Evolutionary conservation across 2,113 vertebrate species (phyloP).

Genomic region (Neolamprologus longior): DNA sequence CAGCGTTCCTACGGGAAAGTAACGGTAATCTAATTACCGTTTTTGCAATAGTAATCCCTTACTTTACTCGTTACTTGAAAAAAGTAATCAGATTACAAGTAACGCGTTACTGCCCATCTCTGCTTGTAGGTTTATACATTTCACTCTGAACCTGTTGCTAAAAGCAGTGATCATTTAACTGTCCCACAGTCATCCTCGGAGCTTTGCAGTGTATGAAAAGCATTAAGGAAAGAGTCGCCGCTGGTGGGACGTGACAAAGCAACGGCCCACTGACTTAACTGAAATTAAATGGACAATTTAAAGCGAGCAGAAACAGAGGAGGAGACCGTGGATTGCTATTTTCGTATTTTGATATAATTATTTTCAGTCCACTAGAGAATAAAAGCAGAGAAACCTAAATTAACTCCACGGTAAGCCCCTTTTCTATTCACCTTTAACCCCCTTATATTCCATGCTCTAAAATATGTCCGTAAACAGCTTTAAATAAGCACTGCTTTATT

Average conservation of each 20-base stretch:
- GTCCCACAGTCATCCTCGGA: not conserved
- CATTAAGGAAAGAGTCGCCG: not conserved
- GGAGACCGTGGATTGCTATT: not conserved
- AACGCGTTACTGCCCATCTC: too few species aligned
- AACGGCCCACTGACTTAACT: not conserved
- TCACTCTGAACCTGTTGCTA: not conserved
- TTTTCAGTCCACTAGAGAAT: not conserved
- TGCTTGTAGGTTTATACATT: not conserved
- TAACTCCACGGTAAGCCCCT: not conserved
- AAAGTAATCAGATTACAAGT: too few species aligned
- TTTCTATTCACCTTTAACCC: not conserved
- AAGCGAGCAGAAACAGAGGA: not conserved
- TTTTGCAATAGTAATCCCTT: too few species aligned
- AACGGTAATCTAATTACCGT: too few species aligned
- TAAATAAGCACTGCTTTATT: not conserved
- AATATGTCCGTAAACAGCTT: not conserved
- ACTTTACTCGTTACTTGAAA: too few species aligned
- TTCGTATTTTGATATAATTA: not conserved
- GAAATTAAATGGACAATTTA: not conserved
- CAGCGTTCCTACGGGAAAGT: too few species aligned
- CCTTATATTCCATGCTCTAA: not conserved
- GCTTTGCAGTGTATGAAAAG: conserved; percentile 3
- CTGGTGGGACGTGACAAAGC: not conserved
- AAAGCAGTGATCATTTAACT: not conserved
- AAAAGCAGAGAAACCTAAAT: not conserved